Percentiles rank a stretch among this genome's conserved stretches.
phyloP scores from a whole-genome alignment of 2,888 invertebrate genomes.

The Busseola fusca region DNA sequence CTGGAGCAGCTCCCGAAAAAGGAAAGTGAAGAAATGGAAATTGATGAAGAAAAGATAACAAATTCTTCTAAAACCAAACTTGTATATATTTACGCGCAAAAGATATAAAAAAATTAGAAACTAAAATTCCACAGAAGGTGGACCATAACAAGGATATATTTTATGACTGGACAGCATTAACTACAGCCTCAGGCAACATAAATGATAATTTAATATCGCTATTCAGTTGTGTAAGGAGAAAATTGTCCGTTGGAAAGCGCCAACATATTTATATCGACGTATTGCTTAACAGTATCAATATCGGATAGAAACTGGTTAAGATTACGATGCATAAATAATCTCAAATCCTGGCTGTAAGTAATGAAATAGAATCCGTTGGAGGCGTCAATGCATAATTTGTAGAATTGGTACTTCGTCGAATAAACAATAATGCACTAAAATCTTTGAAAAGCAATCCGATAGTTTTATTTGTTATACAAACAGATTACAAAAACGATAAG shows the following conservation, averaged over 20 bases:
- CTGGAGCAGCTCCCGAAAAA: not conserved
- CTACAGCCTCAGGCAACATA: slow-evolving; percentile 33
- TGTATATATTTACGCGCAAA: not conserved
- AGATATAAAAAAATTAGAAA: slow-evolving; percentile 24
- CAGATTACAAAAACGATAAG: not conserved
- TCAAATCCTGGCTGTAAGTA: slow-evolving; percentile 31
- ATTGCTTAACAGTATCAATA: slow-evolving; percentile 52
- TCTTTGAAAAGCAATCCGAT: slow-evolving; percentile 7
- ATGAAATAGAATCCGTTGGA: slow-evolving; percentile 40
- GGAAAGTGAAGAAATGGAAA: not conserved
- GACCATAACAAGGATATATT: slow-evolving; percentile 37
- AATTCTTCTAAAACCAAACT: not conserved
- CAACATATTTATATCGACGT: slow-evolving; percentile 50
- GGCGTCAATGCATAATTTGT: slow-evolving; percentile 33
- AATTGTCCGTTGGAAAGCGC: slow-evolving; percentile 45
- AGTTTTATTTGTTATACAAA: not conserved
- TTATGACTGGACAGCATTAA: slow-evolving; percentile 26
- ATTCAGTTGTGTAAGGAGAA: slow-evolving; percentile 38
- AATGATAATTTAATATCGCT: slow-evolving; percentile 56
- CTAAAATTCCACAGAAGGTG: slow-evolving; percentile 16
- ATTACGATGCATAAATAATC: slow-evolving; percentile 50
- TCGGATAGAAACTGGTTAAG: slow-evolving; percentile 46
- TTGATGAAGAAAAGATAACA: not conserved
- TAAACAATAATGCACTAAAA: slow-evolving; percentile 18
- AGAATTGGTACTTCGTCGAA: slow-evolving; percentile 13